These are phyloP conservation scores for Lutjanus campechanus DNA, from an alignment of 2,797 vertebrate species.

Conservation along the genomic window DNA sequence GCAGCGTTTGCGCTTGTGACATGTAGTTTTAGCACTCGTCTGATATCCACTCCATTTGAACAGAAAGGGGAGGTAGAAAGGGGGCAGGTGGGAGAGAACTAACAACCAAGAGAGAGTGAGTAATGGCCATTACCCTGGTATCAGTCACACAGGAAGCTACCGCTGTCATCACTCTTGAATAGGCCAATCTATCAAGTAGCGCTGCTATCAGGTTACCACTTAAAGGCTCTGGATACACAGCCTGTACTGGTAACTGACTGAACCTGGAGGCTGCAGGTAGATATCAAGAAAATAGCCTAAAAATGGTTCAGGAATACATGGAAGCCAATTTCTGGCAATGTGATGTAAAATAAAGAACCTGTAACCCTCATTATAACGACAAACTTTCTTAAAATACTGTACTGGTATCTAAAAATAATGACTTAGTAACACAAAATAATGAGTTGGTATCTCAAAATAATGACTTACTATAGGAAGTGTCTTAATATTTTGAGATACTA, in stretches of 20 bases:
- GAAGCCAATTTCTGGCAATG: too few species aligned
- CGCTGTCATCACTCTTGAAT: slow-evolving; percentile 58
- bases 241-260: slow-evolving; percentile 1
- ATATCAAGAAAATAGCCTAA: slow-evolving; percentile 8
- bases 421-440: too few species aligned
- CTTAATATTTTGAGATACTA: too few species aligned
- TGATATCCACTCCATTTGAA: slow-evolving; percentile 99
- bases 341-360: too few species aligned
- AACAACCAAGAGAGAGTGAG: slow-evolving; percentile 97
- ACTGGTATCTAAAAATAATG: too few species aligned
- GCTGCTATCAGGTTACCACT: slow-evolving; percentile 50
- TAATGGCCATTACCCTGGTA: slow-evolving; percentile 60
- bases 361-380: too few species aligned
- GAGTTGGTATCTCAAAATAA: too few species aligned
- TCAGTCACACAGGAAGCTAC: slow-evolving; percentile 64
- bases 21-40: slow-evolving; percentile 94
- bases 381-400: too few species aligned
- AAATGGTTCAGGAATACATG: too few species aligned
- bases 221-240: slow-evolving; percentile 22
- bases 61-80: slow-evolving; percentile 99
- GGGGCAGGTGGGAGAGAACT: slow-evolving; percentile 97
- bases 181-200: slow-evolving; percentile 63
- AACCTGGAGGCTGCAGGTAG: slow-evolving; percentile 13
- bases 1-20: slow-evolving; percentile 97
- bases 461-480: too few species aligned